A percentile compares a stretch with the other conserved stretches of the same genome.
These are phyloP conservation scores for Stenolophus ochropezus DNA, from an alignment of 2,888 invertebrate genomes.

Conservation along the genomic window DNA sequence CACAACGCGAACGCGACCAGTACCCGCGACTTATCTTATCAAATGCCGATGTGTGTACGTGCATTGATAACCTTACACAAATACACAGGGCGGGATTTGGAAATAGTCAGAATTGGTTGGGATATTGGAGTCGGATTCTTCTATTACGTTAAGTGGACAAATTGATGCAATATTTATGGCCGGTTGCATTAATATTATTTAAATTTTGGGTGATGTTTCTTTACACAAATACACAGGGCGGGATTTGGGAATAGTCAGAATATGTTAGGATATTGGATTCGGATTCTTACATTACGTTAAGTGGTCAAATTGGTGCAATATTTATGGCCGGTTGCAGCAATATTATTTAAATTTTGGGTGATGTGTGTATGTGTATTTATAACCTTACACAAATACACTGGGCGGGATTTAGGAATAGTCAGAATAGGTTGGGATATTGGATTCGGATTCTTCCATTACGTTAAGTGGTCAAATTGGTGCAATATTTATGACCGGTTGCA, in stretches of 20 bases:
- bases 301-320: not conserved
- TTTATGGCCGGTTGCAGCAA: too few relatives aligned
- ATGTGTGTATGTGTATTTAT: conserved; percentile 41
- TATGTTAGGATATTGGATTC: not conserved
- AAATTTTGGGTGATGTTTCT: too few relatives aligned
- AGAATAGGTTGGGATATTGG: not conserved
- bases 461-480: not conserved
- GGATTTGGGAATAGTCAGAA: not conserved
- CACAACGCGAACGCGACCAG: not conserved
- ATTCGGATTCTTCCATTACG: not conserved
- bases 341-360: too few relatives aligned
- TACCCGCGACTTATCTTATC: conserved; percentile 38
- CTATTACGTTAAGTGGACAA: too few relatives aligned
- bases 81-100: not conserved
- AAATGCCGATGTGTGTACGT: conserved; percentile 43
- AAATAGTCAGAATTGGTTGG: not conserved
- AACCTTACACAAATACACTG: conserved; percentile 37
- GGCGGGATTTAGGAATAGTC: not conserved
- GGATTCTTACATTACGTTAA: too few relatives aligned
- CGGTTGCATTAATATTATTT: too few relatives aligned
- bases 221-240: conserved; percentile 17
- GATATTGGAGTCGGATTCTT: not conserved
- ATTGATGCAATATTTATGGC: not conserved
- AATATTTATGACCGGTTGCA: too few relatives aligned
- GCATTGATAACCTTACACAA: conserved; percentile 45